Evolutionary conservation across 2,888 invertebrate genomes (phyloP), one percentile per base, ranked within the genome.

Genomic region (Archips crataeganus): DNA sequence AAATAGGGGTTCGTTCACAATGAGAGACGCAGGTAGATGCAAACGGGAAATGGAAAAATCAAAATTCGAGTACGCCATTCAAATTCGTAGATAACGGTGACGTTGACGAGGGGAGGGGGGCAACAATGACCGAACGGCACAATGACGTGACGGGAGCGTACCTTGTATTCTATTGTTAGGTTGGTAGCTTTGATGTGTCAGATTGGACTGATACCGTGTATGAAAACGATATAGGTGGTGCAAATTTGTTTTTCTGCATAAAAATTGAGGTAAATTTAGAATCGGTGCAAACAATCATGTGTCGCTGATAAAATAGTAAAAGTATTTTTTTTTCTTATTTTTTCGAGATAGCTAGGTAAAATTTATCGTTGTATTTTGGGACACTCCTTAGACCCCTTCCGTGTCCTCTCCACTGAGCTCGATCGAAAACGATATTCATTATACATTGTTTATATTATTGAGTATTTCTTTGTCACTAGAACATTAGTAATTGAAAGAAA

Each of bases 21-120:
- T 87, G 76, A 86, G 67, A 69, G 77, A 64, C 78, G 78, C 85
- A 87, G 82, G 81, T 81, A 81, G 81, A 81, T 47, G 32, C 84
- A 86, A 84, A 84, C 85, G 85, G 92, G 91, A 92, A 91, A 93
- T 90, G 88, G 87, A 88, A 92, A 90, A 90, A 92, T 92, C 90
- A 87, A 87, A 91, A 91, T 86, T 86, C 84, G 78, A 83, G 80
- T 85, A 84, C 85, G 78, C 81, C 78, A 86, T 90, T 89, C 86
- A 85, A 82, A 83, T 84, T 86, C 79, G 81, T 81, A 84, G 89
- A 88, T 87, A 87, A 79, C 80, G 78, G 78, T 82, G 81, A 82
- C 82, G 80, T 77, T 78, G 76, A 70, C 71, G 73, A 47, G 65
- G 51, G 74, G 71, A 39, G 72, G 70, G 75, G 74, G 39, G 75